These are phyloP conservation scores for Heliconius charithonia DNA, from an alignment of 2,888 invertebrate genomes.

Conservation along the genomic window DNA sequence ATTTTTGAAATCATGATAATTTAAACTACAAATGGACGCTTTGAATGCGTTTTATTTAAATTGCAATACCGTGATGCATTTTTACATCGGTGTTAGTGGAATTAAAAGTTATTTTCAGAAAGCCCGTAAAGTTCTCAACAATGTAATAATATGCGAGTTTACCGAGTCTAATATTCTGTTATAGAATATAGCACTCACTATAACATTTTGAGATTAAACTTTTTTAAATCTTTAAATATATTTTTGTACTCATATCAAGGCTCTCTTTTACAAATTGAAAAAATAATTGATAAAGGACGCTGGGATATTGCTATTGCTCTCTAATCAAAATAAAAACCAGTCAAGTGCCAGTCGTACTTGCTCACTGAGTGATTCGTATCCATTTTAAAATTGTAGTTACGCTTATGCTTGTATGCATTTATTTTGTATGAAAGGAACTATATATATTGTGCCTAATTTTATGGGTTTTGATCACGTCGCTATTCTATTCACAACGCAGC, in stretches of 20 bases:
- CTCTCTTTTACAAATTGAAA: background rate
- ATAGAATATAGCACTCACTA: background rate
- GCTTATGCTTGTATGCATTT: too few relatives aligned
- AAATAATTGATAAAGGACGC: too few relatives aligned
- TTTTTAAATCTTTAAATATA: background rate
- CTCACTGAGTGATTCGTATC: too few relatives aligned
- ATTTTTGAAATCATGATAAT: conserved; percentile 11
- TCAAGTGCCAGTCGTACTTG: too few relatives aligned
- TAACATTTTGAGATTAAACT: background rate
- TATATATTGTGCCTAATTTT: too few relatives aligned
- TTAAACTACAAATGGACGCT: conserved; percentile 14
- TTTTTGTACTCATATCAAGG: background rate
- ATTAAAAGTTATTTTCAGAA: conserved; percentile 22
- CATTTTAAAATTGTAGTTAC: too few relatives aligned
- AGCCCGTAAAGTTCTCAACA: background rate
- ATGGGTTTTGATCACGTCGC: too few relatives aligned
- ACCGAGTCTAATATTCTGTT: background rate
- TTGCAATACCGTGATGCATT: conserved; percentile 21
- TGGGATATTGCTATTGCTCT: too few relatives aligned
- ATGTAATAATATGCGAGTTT: conserved; percentile 8
- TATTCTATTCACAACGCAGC: too few relatives aligned
- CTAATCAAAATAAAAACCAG: too few relatives aligned
- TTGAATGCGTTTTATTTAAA: conserved; percentile 24
- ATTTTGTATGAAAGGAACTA: too few relatives aligned
- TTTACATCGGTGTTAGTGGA: conserved; percentile 17